These are phyloP conservation scores for Periphyllus acericola DNA, from an alignment of 2,888 invertebrate species.

Conservation along the genomic window DNA sequence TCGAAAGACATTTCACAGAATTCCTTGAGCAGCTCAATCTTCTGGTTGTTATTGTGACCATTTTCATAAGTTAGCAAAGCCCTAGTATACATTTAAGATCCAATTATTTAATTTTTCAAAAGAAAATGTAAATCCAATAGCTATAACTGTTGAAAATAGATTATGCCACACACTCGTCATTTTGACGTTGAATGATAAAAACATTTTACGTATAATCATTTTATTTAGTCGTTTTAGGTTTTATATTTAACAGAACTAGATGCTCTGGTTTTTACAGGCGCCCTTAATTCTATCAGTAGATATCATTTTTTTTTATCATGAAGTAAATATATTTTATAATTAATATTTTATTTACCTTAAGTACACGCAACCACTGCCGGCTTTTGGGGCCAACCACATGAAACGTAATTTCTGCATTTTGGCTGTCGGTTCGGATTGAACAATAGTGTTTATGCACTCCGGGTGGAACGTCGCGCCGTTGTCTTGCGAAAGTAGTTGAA, in stretches of 20 bases:
- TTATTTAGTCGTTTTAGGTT: too few species aligned
- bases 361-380: conserved; percentile 86
- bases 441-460: conserved; percentile 84
- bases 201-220: too few species aligned
- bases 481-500: conserved; percentile 66
- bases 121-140: too few species aligned
- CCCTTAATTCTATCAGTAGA: too few species aligned
- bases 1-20: conserved; percentile 48
- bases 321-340: too few species aligned
- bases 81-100: not conserved
- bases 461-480: conserved; percentile 77
- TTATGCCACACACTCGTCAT: too few species aligned
- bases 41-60: not conserved
- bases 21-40: conserved; percentile 30
- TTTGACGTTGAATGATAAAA: too few species aligned
- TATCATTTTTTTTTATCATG: too few species aligned
- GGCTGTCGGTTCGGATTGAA: conserved; percentile 82
- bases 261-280: too few species aligned
- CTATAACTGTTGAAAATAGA: too few species aligned
- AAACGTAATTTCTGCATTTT: conserved; percentile 86
- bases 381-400: conserved; percentile 89
- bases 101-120: too few species aligned
- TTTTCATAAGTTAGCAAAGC: conserved; percentile 22
- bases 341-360: conserved; percentile 72
- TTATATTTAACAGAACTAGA: too few species aligned